These are phyloP conservation scores for Ceyx margarethae DNA, from an alignment of 2,113 vertebrate species.

Conservation along the genomic window DNA sequence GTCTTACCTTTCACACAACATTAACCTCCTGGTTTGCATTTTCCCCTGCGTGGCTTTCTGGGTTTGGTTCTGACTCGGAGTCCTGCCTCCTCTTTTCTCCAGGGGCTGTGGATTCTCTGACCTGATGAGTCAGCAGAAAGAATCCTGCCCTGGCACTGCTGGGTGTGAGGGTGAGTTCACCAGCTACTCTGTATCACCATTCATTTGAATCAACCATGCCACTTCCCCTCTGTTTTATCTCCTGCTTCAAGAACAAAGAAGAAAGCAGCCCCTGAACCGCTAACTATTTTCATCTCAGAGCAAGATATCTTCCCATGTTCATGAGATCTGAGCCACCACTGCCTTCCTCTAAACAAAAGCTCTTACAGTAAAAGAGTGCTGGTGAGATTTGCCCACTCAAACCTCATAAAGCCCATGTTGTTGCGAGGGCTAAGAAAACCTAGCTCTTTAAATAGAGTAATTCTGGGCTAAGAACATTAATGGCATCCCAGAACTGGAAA, in stretches of 20 bases:
- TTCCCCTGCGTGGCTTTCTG: neutral
- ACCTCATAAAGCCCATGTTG: conserved; percentile 20
- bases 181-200: neutral
- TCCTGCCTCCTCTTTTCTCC: neutral
- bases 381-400: conserved; percentile 20
- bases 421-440: conserved; percentile 14
- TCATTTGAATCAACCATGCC: neutral
- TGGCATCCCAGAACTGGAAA: conserved; percentile 43
- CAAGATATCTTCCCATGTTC: neutral
- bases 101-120: neutral
- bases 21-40: conserved; percentile 3
- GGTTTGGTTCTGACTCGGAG: neutral
- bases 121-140: conserved; percentile 32
- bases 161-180: neutral
- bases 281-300: conserved; percentile 1
- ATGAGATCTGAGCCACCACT: neutral
- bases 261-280: neutral
- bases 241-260: neutral
- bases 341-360: conserved; percentile 22
- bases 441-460: conserved; percentile 12
- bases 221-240: neutral
- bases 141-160: neutral
- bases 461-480: conserved; percentile 56
- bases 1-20: conserved; percentile 11
- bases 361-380: neutral